These are phyloP conservation scores for Oedothorax gibbosus DNA, from an alignment of 1,140 invertebrate species.

Conservation along the genomic window DNA sequence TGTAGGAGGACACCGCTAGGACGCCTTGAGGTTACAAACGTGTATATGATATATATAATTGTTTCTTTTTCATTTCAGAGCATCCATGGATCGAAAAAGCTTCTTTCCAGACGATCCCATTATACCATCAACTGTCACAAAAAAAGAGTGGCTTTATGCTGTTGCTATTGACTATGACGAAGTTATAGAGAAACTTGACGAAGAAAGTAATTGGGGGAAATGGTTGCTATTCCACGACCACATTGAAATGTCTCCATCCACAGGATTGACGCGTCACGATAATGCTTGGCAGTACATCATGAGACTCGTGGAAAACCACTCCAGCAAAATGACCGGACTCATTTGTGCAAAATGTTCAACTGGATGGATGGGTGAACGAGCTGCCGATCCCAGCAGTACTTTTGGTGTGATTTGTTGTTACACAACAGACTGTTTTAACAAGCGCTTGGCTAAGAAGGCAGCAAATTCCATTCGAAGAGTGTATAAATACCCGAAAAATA, in stretches of 20 bases:
- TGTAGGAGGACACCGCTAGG: too few species aligned
- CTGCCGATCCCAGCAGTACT: not conserved
- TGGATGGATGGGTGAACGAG: not conserved
- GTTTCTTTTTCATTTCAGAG: not conserved
- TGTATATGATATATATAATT: too few species aligned
- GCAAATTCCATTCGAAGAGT: conserved; percentile 21
- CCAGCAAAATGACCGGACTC: not conserved
- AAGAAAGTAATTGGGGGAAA: not conserved
- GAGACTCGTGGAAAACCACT: not conserved
- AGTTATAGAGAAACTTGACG: not conserved
- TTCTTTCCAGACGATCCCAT: not conserved
- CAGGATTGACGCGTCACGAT: conserved; percentile 4
- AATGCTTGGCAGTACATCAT: conserved; percentile 18
- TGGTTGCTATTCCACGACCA: conserved; percentile 21
- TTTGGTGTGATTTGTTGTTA: conserved; percentile 39
- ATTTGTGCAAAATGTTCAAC: conserved; percentile 20
- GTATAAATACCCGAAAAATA: not conserved
- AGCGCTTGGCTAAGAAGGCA: not conserved
- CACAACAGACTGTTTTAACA: conserved; percentile 1
- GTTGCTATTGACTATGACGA: not conserved
- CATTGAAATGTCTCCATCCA: not conserved
- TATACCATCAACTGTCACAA: not conserved
- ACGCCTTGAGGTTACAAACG: too few species aligned
- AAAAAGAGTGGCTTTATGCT: not conserved
- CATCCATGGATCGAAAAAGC: not conserved